Base-by-base conservation (phyloP, 2,113 vertebrate species). In the Pachypanchax playfairii region DNA sequence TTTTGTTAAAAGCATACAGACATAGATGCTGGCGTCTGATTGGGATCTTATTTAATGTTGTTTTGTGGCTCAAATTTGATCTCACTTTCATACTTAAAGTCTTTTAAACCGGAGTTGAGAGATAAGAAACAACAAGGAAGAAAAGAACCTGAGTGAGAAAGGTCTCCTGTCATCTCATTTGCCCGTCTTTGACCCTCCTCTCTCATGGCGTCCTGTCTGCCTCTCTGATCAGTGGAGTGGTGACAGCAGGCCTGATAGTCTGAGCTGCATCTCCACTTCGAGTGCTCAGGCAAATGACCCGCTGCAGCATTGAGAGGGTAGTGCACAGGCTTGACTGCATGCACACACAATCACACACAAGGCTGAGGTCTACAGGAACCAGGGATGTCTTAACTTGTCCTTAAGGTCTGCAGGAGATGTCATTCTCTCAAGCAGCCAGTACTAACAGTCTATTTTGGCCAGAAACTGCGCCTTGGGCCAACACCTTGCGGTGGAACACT, bases 201-300 rank as follows among this genome's bases (percentile, higher is more conserved):
- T 62, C 70, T 53, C 4, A 28, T 73, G 64, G 74, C 70, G 18
- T 57, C 56, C 48, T 64, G 70, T 70, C 39, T 25, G n/a, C n/a
- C 73, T 75, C 59, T 10, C 67, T 73, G 85, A 86, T 85, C 80
- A 77, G 69, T 65, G 70, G 51, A 65, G 71, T 56, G n/a, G 56
- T 71, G 80, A 76, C 82, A 70, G 72, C 31, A 69, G n/a, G 66
- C 47, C 48, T 44, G 75, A 65, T 89, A 77, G 65, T 70, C 56
- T 49, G 65, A 78, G 77, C 75, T 43, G 59, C 60, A 67, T 72
- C 80, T 78, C 70, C 73, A 71, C 83, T 81, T 89, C 75, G 83
- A 84, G 82, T 70, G 54, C 65, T 42, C 54, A 77, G 56, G 48
- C 66, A 68, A 83, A 83, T 75, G 70, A 79, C 79, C 85, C 22